These are phyloP conservation scores for Myotis davidii DNA, from an alignment of 2,113 vertebrate species.

Conservation along the genomic window DNA sequence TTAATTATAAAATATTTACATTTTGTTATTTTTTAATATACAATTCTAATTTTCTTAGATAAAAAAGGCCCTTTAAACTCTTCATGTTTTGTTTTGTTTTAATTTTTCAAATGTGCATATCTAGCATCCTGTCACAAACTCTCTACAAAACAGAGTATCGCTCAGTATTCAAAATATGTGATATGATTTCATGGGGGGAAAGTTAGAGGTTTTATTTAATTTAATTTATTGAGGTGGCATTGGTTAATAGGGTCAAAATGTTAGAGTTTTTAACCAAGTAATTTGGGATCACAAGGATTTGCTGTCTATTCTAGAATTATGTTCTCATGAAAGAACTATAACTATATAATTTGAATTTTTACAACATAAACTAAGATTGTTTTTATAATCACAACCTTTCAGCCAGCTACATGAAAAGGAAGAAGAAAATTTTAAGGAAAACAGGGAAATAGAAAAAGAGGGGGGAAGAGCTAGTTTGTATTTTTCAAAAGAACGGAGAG, in stretches of 20 bases:
- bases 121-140: background rate
- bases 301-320: background rate
- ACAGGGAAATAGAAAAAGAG: background rate
- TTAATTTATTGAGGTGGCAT: background rate
- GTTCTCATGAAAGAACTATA: background rate
- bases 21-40: background rate
- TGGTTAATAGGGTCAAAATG: background rate
- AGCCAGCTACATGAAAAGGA: background rate
- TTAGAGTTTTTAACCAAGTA: background rate
- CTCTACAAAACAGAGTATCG: background rate
- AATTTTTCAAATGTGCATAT: background rate
- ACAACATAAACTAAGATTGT: background rate
- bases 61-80: background rate
- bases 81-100: background rate
- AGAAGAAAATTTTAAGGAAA: background rate
- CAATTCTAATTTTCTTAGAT: background rate
- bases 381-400: background rate
- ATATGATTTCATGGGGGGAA: background rate
- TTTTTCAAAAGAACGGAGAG: background rate
- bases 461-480: background rate
- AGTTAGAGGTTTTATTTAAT: no score
- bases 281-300: background rate
- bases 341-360: background rate
- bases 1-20: background rate
- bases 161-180: background rate